phyloP scores from a whole-genome alignment of 1,140 invertebrate species.

The Lepidotrigona ventralis region DNA sequence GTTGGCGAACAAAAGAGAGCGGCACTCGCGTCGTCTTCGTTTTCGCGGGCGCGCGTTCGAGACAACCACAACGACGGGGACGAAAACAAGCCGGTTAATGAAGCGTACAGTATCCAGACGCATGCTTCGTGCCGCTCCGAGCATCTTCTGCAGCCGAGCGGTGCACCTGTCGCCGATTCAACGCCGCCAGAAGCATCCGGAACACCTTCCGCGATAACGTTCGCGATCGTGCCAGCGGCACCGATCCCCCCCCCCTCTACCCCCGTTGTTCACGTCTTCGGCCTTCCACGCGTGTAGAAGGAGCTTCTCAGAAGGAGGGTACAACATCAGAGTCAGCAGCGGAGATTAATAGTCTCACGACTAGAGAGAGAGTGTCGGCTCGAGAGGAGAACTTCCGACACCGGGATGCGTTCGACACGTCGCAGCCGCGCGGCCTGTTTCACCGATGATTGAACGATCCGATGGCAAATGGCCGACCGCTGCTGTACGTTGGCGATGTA shows the following conservation, averaged over 20 bases:
- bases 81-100: constrained; percentile 62
- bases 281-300: constrained; percentile 34
- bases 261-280: not conserved
- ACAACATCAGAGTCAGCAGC: constrained; percentile 30
- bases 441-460: constrained; percentile 60
- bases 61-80: constrained; percentile 16
- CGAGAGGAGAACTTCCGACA: constrained; percentile 55
- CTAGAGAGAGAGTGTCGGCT: constrained; percentile 23
- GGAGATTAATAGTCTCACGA: constrained; percentile 60
- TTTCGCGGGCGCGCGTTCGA: not conserved
- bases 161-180: constrained; percentile 51
- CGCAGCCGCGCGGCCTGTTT: constrained; percentile 27
- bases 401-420: constrained; percentile 62
- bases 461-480: constrained; percentile 19
- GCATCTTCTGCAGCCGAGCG: constrained; percentile 14
- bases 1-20: constrained; percentile 6
- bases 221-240: constrained; percentile 40
- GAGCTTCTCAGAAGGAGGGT: constrained; percentile 57
- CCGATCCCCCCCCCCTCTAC: not conserved
- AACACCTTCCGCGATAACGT: constrained; percentile 61
- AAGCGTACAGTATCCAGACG: constrained; percentile 54
- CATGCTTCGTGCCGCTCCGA: constrained; percentile 9
- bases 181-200: constrained; percentile 24
- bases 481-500: not conserved
- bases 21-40: constrained; percentile 5